These are phyloP conservation scores for Agonopterix arenella DNA, from an alignment of 2,888 invertebrate genomes.

Conservation along the genomic window DNA sequence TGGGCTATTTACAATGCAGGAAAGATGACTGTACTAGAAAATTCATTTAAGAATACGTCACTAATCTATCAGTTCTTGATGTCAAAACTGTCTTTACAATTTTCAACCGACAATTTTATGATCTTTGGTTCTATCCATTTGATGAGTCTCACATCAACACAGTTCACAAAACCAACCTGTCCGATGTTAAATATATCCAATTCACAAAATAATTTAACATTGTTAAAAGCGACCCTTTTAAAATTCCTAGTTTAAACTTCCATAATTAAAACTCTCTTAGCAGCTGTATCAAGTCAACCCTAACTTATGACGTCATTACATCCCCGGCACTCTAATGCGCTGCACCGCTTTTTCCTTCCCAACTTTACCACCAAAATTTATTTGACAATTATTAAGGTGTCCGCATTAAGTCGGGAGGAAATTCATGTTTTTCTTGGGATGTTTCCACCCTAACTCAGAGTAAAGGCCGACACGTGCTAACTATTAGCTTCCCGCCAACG, in stretches of 20 bases:
- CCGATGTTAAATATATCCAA: too few species aligned
- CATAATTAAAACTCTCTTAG: constrained; percentile 10
- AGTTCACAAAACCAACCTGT: too few species aligned
- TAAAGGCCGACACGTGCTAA: constrained; percentile 69
- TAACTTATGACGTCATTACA: constrained; percentile 66
- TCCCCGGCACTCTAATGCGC: constrained; percentile 33
- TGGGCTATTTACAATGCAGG: too few species aligned
- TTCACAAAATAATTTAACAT: too few species aligned
- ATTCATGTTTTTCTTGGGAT: constrained; percentile 73
- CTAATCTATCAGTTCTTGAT: too few species aligned
- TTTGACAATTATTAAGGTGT: constrained; percentile 75
- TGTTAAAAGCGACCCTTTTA: background rate
- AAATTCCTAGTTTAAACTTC: background rate
- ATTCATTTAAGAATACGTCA: too few species aligned
- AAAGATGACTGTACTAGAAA: too few species aligned
- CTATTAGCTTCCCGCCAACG: constrained; percentile 70
- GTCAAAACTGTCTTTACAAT: too few species aligned
- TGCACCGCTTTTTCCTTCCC: constrained; percentile 47
- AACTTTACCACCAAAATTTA: constrained; percentile 62
- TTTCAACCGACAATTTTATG: too few species aligned
- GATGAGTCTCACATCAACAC: too few species aligned
- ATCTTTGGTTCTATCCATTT: too few species aligned
- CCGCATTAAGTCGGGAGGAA: constrained; percentile 67
- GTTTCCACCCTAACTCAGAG: constrained; percentile 65
- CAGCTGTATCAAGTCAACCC: constrained; percentile 21